Evolutionary conservation across 2,797 vertebrate genomes (phyloP), one percentile per base, ranked within the genome.

Genomic region (Merluccius polli): DNA sequence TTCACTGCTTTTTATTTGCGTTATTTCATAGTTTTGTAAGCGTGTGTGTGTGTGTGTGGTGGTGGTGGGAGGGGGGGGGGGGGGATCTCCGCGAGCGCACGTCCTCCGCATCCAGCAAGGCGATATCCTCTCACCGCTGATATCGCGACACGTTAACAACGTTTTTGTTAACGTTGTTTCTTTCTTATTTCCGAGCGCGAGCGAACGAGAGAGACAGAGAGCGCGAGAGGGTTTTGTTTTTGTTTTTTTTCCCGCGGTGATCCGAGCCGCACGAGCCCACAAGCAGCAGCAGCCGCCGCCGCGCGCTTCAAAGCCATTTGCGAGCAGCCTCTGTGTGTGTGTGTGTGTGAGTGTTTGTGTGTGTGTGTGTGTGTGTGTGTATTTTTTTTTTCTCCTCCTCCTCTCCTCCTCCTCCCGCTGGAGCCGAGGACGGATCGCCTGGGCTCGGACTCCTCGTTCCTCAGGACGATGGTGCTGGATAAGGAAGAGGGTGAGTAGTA

Each of bases 391-490:
- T n/a, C 90, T 92, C 93, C 92, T 35, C 33, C 33, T 8, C 33
- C 33, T 3, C 33, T 35, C 8, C 33, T 35, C 33, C 33, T 48
- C 18, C 11, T 27, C 59, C 94, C 93, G 93, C 93, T 89, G 93
- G 92, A 93, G 92, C 95, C 94, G 93, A 94, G 95, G 94, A 95
- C 95, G 94, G 94, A 97, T 93, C 95, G 93, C 94, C 95, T 94
- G 94, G 94, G 94, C 94, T 95, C 94, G 89, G 94, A 95, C 95
- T 94, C 93, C 91, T 93, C 95, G 89, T 93, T 93, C 93, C 93
- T 94, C 79, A 96, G 96, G 95, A 98, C 97, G 94, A 99, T 99
- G 98, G 98, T 99, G 94, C 92, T 99, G 93, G 97, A 99, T 95
- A 98, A 99, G 97, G 97, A 99, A 94, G 98, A 99, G 94, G 97